Conservation (phyloP, 2,888 invertebrate genomes). For the Piscicola geometra region DNA sequence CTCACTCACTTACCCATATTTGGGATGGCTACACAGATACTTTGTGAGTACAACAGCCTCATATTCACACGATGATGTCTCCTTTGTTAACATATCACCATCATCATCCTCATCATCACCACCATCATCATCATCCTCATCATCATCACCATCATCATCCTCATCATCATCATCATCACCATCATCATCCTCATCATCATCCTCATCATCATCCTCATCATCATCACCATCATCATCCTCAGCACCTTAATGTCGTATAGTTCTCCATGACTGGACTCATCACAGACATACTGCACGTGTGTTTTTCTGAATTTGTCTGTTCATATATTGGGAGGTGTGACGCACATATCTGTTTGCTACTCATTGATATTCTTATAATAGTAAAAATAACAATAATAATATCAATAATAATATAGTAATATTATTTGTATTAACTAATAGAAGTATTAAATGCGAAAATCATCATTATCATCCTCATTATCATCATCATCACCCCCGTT, state of each 20-base stretch:
- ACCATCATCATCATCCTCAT: conserved; percentile 33
- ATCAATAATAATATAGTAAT: too few relatives aligned
- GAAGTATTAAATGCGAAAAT: neutral
- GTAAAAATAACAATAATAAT: too few relatives aligned
- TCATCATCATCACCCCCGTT: too few relatives aligned
- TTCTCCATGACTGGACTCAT: conserved; percentile 77
- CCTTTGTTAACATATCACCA: conserved; percentile 53
- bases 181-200: neutral
- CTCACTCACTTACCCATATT: conserved; percentile 58
- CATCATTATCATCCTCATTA: too few relatives aligned
- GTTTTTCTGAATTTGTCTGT: conserved; percentile 69
- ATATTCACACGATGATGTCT: conserved; percentile 88
- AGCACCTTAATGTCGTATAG: conserved; percentile 77
- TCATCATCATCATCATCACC: conserved; percentile 29
- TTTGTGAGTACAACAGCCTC: conserved; percentile 84
- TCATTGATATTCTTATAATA: too few relatives aligned
- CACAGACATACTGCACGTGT: conserved; percentile 73
- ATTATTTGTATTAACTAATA: too few relatives aligned
- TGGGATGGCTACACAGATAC: conserved; percentile 79
- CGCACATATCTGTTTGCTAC: too few relatives aligned
- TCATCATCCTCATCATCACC: conserved; percentile 34
- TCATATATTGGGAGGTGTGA: too few relatives aligned
- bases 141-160: conserved; percentile 27
- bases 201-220: conserved; percentile 58
- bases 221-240: neutral